A percentile compares a stretch with the other conserved stretches of the same genome.
Evolutionary conservation across 37 sponge, comb jelly and placozoan species (phyloP).

Genomic region (Chondrilla cf. caribensis): DNA sequence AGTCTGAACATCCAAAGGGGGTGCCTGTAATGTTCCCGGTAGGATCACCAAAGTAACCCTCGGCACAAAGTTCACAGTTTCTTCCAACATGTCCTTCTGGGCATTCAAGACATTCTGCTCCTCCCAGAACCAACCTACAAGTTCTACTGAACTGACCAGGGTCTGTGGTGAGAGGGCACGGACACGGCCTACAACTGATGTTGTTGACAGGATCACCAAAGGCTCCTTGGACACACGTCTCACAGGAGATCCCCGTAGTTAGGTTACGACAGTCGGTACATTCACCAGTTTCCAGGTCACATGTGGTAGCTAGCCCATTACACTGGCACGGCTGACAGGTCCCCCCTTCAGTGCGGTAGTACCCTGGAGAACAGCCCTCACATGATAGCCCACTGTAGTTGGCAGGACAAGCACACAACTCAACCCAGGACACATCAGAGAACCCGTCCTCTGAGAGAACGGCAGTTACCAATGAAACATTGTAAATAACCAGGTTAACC

Average conservation of each 20-base stretch:
- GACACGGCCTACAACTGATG: conserved; percentile 27
- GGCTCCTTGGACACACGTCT: conserved; percentile 38
- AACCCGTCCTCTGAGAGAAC: neutral
- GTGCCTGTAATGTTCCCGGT: conserved; percentile 23
- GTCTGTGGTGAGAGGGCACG: neutral
- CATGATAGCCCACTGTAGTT: conserved; percentile 83
- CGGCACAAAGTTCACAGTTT: conserved; percentile 14
- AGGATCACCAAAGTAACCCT: conserved; percentile 35
- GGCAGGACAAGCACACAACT: conserved; percentile 48
- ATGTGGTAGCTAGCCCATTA: conserved; percentile 46
- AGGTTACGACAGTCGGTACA: conserved; percentile 58
- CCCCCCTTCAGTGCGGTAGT: conserved; percentile 38
- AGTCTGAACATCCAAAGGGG: conserved; percentile 63
- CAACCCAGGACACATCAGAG: conserved; percentile 40
- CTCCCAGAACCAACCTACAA: conserved; percentile 11
- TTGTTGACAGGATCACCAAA: conserved; percentile 44
- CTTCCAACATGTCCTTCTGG: neutral
- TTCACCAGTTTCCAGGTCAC: conserved; percentile 67
- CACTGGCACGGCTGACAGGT: conserved; percentile 76
- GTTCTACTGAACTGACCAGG: conserved; percentile 44
- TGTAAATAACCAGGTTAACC: conserved; percentile 3
- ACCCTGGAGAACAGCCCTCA: conserved; percentile 76
- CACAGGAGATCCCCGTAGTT: conserved; percentile 76
- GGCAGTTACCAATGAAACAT: conserved; percentile 20
- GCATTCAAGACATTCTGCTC: neutral